Percentiles rank a stretch among this genome's conserved stretches.
Conservation (phyloP, 2,113 vertebrate genomes). For the Sander vitreus region DNA sequence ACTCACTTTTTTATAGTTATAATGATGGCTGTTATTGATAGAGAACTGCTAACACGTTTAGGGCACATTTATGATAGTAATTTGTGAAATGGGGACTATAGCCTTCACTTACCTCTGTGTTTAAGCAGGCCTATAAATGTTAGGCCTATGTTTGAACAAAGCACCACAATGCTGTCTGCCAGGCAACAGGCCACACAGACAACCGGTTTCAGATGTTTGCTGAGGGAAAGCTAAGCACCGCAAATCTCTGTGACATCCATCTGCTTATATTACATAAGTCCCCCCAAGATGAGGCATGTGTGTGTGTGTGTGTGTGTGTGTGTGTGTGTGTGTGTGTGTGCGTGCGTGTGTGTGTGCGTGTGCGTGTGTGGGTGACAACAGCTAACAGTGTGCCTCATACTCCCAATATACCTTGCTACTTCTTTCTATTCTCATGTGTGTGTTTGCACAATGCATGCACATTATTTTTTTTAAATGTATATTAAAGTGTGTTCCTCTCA, state of each 20-base stretch:
- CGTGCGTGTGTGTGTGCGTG: not conserved
- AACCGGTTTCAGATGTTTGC: conserved; percentile 78
- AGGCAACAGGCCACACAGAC: conserved; percentile 61
- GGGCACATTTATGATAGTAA: conserved; percentile 11
- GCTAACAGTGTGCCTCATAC: conserved; percentile 39
- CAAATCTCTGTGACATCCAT: conserved; percentile 72
- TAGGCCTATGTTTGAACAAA: conserved; percentile 47
- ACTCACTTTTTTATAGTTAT: not conserved
- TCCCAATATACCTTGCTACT: conserved; percentile 61
- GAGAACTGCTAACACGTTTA: not conserved
- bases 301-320: not conserved
- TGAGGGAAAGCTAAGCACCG: conserved; percentile 61
- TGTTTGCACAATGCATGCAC: conserved; percentile 74
- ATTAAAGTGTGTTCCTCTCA: conserved; percentile 55
- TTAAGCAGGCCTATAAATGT: conserved; percentile 38
- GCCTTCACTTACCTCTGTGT: conserved; percentile 19
- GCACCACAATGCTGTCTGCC: conserved; percentile 41
- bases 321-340: conserved; percentile 12
- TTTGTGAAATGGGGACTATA: conserved; percentile 29
- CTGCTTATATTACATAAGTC: conserved; percentile 70
- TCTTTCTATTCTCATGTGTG: conserved; percentile 46
- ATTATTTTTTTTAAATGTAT: conserved; percentile 50
- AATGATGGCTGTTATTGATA: not conserved
- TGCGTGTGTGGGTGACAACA: conserved; percentile 31
- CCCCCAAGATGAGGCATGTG: conserved; percentile 36